Conservation (phyloP, 2,113 vertebrate species). For the Pterophyllum scalare region DNA sequence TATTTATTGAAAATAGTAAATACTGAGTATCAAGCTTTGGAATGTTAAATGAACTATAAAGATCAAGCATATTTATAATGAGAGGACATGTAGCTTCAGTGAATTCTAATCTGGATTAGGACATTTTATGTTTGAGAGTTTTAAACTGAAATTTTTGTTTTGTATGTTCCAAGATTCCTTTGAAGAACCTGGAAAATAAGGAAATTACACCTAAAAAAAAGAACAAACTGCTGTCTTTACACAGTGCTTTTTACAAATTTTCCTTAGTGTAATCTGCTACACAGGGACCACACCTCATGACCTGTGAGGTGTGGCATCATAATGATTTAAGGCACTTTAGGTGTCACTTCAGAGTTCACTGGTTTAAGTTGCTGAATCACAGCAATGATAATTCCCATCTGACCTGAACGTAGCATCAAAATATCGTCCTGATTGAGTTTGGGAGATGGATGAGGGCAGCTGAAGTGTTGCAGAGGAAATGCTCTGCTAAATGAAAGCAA, state of each 20-base stretch:
- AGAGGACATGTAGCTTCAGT: neutral
- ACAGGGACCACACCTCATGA: neutral
- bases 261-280: neutral
- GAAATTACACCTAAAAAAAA: too few relatives aligned
- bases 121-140: neutral
- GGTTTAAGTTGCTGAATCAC: constrained; percentile 25
- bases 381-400: constrained; percentile 44
- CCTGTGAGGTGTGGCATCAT: neutral
- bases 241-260: neutral
- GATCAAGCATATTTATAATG: too few relatives aligned
- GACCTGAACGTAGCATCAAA: constrained; percentile 50
- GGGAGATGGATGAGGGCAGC: constrained; percentile 30
- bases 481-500: constrained; percentile 21
- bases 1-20: too few relatives aligned
- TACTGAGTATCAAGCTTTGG: too few relatives aligned
- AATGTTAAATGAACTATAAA: too few relatives aligned
- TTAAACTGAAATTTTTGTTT: neutral
- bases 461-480: constrained; percentile 10
- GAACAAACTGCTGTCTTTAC: too few relatives aligned
- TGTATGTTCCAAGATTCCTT: too few relatives aligned
- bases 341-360: neutral
- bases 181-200: too few relatives aligned
- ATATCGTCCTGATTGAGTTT: constrained; percentile 48
- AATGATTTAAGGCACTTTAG: constrained; percentile 1
- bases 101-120: neutral